Base-by-base conservation (phyloP, 1,140 invertebrate genomes). In the Camponotus vicinus region DNA sequence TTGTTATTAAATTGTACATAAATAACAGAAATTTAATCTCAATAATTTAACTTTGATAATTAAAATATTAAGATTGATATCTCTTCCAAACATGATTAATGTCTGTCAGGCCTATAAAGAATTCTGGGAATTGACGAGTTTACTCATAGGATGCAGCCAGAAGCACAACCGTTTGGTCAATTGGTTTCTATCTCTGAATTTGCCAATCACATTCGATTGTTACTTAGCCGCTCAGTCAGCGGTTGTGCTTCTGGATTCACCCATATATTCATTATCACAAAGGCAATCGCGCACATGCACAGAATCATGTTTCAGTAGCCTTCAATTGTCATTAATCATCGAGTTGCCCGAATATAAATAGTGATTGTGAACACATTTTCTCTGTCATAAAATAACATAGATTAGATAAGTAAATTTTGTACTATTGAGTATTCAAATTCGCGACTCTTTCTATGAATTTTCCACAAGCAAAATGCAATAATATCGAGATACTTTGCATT, bases 391-490 rank as follows among this genome's bases (percentile, higher is more conserved):
- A 69, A 11, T 71, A 82, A 55, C 1, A 2, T 67, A 71, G 40
- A 59, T 69, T 75, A 75, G 37, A n/a, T 73, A 73, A 80, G 52
- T 80, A 80, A 82, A 69, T 83, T 83, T 83, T 83, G 13, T 83
- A 83, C 37, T 13, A 21, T 7, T 61, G 18, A 75, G 55, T 75
- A 75, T 63, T 83, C 15, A 61, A 71, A 45, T 45, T 27, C 32
- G 2, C 40, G 42, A 73, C 49, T 70, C 5, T 55, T n/a, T 61
- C 49, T 70, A 57, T 27, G 7, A 73, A 34, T 73, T 59, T 73
- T 5, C 13, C 64, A 52, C 9, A 32, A 59, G 57, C 2, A 9
- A 66, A 69, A 79, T 67, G 49, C 49, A 80, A 85, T 59, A 85
- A 59, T 76, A 76, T 76, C 45, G 13, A 82, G 27, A 69, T 59